These are phyloP conservation scores for Chinchilla lanigera DNA, from an alignment of 2,113 vertebrate species.

Conservation along the genomic window DNA sequence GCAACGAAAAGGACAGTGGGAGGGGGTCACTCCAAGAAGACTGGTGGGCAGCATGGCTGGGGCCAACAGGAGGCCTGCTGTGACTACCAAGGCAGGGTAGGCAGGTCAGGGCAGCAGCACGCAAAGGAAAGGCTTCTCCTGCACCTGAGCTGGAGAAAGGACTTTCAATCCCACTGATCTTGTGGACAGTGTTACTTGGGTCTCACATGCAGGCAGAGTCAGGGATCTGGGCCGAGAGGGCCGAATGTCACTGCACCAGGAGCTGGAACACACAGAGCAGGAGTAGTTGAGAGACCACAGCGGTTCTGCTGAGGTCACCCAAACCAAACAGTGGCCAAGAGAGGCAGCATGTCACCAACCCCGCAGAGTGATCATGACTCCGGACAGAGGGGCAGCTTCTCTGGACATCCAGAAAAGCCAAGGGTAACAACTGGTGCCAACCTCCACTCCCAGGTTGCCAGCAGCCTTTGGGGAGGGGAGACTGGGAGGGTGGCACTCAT, in stretches of 20 bases:
- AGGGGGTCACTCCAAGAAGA: not conserved
- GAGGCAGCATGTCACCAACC: not conserved
- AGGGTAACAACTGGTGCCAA: too few species aligned
- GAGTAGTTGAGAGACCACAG: not conserved
- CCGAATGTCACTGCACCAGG: not conserved
- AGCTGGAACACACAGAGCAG: not conserved
- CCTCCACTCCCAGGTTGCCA: not conserved
- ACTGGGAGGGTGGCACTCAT: too few species aligned
- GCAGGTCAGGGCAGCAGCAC: not conserved
- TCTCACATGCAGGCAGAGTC: not conserved
- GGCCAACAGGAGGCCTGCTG: not conserved
- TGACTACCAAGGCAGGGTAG: too few species aligned
- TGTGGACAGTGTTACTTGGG: not conserved
- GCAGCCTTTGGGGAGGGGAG: not conserved
- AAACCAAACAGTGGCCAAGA: not conserved
- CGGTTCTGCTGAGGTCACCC: too few species aligned
- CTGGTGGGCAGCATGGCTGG: not conserved
- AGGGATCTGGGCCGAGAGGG: not conserved
- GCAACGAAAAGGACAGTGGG: not conserved
- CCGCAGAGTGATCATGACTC: fast-evolving
- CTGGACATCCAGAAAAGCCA: not conserved
- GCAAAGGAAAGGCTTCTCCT: not conserved
- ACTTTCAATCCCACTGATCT: not conserved
- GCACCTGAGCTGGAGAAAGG: not conserved
- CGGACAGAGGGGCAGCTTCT: not conserved